Percentiles rank a stretch among this genome's conserved stretches.
These are phyloP conservation scores for Lethrus apterus DNA, from an alignment of 1,140 invertebrate genomes.

Conservation along the genomic window DNA sequence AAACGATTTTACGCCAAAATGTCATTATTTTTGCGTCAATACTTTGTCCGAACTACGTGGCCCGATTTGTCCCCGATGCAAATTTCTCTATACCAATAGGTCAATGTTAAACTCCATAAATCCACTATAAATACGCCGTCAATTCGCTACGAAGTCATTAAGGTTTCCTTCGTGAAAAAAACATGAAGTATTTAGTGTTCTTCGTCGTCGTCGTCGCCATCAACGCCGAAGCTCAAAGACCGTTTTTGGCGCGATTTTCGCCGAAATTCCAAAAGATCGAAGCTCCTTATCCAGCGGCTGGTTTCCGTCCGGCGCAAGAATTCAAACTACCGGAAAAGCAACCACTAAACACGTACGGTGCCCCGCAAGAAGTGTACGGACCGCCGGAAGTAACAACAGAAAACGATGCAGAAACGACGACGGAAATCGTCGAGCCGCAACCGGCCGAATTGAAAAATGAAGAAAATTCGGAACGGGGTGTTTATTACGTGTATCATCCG, in stretches of 20 bases:
- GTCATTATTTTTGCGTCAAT: no score
- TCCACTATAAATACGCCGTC: no score
- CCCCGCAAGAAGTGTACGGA: slow-evolving; percentile 10
- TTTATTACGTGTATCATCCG: slow-evolving; percentile 49
- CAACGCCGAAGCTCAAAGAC: background rate
- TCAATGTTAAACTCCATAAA: no score
- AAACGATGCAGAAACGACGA: slow-evolving; percentile 19
- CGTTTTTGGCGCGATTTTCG: background rate
- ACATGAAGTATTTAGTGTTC: background rate
- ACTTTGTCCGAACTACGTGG: no score
- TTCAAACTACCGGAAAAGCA: slow-evolving; percentile 6
- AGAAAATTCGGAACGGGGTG: slow-evolving; percentile 28
- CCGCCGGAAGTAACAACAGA: slow-evolving; percentile 14
- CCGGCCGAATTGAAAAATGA: slow-evolving; percentile 16
- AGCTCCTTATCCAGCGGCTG: slow-evolving; percentile 4
- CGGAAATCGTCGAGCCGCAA: slow-evolving; percentile 19
- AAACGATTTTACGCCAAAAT: no score
- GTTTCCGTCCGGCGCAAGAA: slow-evolving; percentile 11
- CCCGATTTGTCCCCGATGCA: no score
- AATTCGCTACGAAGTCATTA: no score
- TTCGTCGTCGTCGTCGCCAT: background rate
- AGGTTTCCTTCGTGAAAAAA: no score
- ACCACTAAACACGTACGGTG: slow-evolving; percentile 5
- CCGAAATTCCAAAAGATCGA: background rate
- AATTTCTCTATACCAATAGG: no score